These are phyloP conservation scores for Orientallactaga bullata DNA, from an alignment of 2,113 vertebrate genomes.

Conservation along the genomic window DNA sequence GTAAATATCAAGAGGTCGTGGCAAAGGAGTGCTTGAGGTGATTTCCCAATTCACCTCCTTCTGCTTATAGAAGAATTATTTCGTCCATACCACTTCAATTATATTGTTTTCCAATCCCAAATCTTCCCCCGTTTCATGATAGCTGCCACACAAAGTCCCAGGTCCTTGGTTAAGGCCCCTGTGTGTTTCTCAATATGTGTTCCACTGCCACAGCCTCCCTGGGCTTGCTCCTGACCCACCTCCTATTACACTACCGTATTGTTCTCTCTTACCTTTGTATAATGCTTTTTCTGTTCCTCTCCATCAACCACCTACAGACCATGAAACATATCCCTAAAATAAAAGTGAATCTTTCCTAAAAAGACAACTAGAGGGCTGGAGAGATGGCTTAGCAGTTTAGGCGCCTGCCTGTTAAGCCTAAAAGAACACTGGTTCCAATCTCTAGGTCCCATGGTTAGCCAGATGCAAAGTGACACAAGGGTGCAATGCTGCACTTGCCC, in stretches of 20 bases:
- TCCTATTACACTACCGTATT: neutral
- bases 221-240: neutral
- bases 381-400: no score
- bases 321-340: neutral
- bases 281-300: neutral
- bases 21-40: neutral
- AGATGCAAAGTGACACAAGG: no score
- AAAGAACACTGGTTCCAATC: no score
- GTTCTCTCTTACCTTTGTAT: neutral
- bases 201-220: neutral
- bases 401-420: no score
- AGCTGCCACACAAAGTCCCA: neutral
- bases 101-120: neutral
- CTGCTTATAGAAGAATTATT: neutral
- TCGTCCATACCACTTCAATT: neutral
- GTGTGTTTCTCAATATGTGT: neutral
- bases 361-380: conserved; percentile 13
- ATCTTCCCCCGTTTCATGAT: neutral
- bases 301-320: neutral
- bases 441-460: no score
- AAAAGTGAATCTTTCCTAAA: neutral
- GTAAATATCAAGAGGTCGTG: conserved; percentile 18
- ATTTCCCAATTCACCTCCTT: neutral
- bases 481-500: no score
- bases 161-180: neutral